phyloP scores from a whole-genome alignment of 1,140 invertebrate species.

The Armadillidium nasatum region DNA sequence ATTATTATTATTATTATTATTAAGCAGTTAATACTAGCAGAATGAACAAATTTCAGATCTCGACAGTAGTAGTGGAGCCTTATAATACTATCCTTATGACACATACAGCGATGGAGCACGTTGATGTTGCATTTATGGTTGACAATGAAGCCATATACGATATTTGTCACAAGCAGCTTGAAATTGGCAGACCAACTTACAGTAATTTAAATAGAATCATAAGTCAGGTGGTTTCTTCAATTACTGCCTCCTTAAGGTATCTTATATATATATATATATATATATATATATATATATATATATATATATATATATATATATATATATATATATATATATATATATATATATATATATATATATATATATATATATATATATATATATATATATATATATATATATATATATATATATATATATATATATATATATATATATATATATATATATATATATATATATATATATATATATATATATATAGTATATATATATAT shows the following conservation, averaged over 20 bases:
- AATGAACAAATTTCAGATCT: conserved; percentile 51
- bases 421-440: neutral
- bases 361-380: conserved; percentile 14
- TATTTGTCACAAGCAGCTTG: conserved; percentile 63
- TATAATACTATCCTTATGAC: conserved; percentile 59
- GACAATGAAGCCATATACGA: conserved; percentile 70
- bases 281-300: conserved; percentile 13
- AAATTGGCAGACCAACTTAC: conserved; percentile 67
- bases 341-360: conserved; percentile 22
- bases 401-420: conserved; percentile 5
- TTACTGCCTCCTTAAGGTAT: conserved; percentile 40
- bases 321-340: conserved; percentile 7
- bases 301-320: conserved; percentile 20
- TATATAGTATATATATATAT: neutral
- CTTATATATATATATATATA: neutral
- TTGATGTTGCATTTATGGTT: conserved; percentile 63
- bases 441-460: neutral
- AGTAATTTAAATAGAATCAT: conserved; percentile 63
- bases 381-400: conserved; percentile 17
- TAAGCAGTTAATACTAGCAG: no score
- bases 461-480: conserved; percentile 6
- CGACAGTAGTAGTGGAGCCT: conserved; percentile 56
- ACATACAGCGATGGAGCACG: conserved; percentile 57
- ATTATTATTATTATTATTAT: neutral
- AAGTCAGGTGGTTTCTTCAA: conserved; percentile 53